Evolutionary conservation across 30 jellyfish, hydroid and myxozoan genomes (phyloP), one percentile per base, ranked within the genome.

Genomic region (Mastigias papua): DNA sequence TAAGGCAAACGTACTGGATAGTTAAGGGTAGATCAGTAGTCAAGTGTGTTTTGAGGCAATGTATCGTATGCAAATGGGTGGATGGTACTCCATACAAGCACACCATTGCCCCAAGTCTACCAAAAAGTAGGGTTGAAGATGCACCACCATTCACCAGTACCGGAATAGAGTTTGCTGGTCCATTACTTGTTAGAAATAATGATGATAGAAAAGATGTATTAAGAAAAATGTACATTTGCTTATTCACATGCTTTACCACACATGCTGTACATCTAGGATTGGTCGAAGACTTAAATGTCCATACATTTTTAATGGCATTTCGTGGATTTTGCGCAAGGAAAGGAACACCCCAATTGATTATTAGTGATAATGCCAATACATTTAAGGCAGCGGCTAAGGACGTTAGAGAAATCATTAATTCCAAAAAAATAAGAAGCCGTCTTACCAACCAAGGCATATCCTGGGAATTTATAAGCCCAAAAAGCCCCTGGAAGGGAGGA

Each of bases 91-190:
- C 79, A 33, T 3, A 21, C 79, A 67, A 67, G 79, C 42, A 35
- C 11, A 42, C 64, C 25, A 26, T 70, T 11, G 34, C 60, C 48
- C 82, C 82, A 70, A 34, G 29, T 28, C 72, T 74, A n/a, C 89
- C 89, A 26, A 29, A 57, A 15, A 5, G 57, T 48, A 54, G 78
- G 28, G 80, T 78, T 21, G 76, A 49, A 48, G 78, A 48, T 78
- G 78, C 60, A 23, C 78, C 76, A 29, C 86, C 86, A 21, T 78
- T 49, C 66, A 4, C 48, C 33, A 19, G 67, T 48, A 64, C 70
- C 46, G 91, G 91, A 2, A 35, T 80, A 7, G 91, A 80, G 31
- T 80, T 80, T 27, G 91, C 85, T 34, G 91, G 86, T n/a, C 91
- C 82, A 26, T 42, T 80, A 73, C 33, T 80, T 20, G 69, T 80